These are phyloP conservation scores for Hedychridium roseum DNA, from an alignment of 2,888 invertebrate genomes.

Conservation along the genomic window DNA sequence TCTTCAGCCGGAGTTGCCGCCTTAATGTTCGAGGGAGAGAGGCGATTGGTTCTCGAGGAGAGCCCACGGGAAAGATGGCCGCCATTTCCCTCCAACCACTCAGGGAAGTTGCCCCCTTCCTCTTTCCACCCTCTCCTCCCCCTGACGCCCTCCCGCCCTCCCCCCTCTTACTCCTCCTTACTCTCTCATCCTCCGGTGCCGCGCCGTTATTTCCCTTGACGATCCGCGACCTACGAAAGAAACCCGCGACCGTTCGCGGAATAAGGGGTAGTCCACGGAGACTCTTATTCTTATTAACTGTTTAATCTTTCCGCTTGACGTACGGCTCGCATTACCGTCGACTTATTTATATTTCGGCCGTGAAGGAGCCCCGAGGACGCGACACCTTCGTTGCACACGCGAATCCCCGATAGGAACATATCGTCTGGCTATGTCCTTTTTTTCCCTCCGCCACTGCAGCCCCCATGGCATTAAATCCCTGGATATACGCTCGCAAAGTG, in stretches of 20 bases:
- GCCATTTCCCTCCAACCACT: conserved; percentile 64
- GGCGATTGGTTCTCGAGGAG: conserved; percentile 63
- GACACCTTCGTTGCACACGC: conserved; percentile 31
- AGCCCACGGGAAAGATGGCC: conserved; percentile 64
- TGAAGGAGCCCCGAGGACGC: conserved; percentile 30
- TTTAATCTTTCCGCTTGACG: conserved; percentile 63
- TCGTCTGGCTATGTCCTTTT: no score
- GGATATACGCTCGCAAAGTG: no score
- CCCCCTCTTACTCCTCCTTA: conserved; percentile 31
- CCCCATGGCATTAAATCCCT: no score
- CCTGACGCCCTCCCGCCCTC: conserved; percentile 48
- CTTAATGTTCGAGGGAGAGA: conserved; percentile 59
- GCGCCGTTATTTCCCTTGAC: no score
- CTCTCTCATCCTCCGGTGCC: conserved; percentile 21
- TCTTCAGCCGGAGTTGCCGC: conserved; percentile 64
- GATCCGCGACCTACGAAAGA: conserved; percentile 48
- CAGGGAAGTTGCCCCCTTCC: conserved; percentile 55
- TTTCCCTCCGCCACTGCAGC: no score
- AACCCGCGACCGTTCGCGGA: conserved; percentile 50
- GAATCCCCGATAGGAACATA: conserved; percentile 14
- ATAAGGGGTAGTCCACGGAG: conserved; percentile 49
- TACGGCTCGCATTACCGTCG: conserved; percentile 58
- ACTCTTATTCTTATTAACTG: conserved; percentile 65
- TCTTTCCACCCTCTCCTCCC: conserved; percentile 34
- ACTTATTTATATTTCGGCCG: conserved; percentile 57